Evolutionary conservation across 2,797 vertebrate species (phyloP), one percentile per base, ranked within the genome.

Genomic region (Holocentrus rufus): DNA sequence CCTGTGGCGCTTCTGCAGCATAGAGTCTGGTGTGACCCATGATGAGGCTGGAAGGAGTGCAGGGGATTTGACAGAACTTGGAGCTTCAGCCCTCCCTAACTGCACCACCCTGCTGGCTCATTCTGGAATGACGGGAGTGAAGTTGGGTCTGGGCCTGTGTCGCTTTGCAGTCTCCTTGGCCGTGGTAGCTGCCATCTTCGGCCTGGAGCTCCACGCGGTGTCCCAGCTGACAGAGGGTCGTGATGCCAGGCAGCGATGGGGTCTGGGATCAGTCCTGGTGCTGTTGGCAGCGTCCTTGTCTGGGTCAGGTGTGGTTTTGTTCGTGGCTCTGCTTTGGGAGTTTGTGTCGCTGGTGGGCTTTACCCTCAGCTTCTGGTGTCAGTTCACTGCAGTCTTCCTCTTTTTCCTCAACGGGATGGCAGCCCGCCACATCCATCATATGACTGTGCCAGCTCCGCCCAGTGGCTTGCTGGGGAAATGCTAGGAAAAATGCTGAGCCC

Each of bases 191-290:
- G 94, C 95, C 11, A 92, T 96, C 50, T 95, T 95, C 9, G 94
- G 95, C n/a, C 71, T 95, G 88, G 95, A 95, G 89, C 81, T 95
- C 77, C 91, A 95, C 50, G 94, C 95, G 75, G 92, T 95, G 62
- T 95, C 95, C 20, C 95, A 95, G 63, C 89, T 95, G 67, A 95
- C 92, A 0, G 93, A 95, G 5, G 94, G 95, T 0, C 46, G 49
- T 62, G 78, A 80, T 0, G 90, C 93, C 0, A 72, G 85, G 7
- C 79, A 49, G 42, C 94, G 92, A 56, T 96, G 95, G 95, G 82
- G 83, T 0, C 60, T 94, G 71, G 95, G 95, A 10, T 92, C 92
- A 0, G 7, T 86, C 66, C 80, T 95, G 30, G 91, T 95, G 57
- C 88, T 96, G 3, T 0, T 85, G 22, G 92, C 94, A 0, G 95